Evolutionary conservation across 35 echinoderm and acorn worm genomes (phyloP).

Genomic region (Eucidaris tribuloides): DNA sequence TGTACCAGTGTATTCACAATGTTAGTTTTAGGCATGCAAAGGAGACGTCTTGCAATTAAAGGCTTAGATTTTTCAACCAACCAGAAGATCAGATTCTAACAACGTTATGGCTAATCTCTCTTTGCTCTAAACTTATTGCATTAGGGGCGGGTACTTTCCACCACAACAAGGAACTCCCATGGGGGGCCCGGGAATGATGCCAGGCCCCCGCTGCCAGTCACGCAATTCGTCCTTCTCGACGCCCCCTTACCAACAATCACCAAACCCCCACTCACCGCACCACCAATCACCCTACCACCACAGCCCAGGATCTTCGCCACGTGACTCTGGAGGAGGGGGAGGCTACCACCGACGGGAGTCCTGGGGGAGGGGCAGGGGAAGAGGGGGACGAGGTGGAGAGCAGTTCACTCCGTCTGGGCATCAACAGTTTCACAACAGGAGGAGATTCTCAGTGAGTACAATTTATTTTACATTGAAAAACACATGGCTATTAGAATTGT

Average conservation of each 20-base stretch:
- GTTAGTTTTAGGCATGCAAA: too few species aligned
- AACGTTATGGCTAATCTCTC: too few species aligned
- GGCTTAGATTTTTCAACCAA: too few species aligned
- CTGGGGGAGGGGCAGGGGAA: constrained; percentile 7
- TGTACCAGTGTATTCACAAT: too few species aligned
- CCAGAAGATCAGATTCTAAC: too few species aligned
- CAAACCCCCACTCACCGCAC: too few species aligned
- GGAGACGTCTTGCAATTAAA: too few species aligned
- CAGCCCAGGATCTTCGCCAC: constrained; percentile 8
- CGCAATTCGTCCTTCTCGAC: constrained; percentile 1
- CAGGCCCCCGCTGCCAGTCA: background rate
- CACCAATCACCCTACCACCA: constrained; percentile 16
- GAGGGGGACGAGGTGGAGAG: constrained; percentile 9
- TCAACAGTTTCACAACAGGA: constrained; percentile 22
- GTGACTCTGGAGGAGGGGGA: constrained; percentile 11
- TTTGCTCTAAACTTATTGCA: too few species aligned
- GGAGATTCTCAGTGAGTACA: constrained; percentile 9
- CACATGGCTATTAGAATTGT: too few species aligned
- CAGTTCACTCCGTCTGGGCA: background rate
- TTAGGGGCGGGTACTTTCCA: constrained; percentile 14
- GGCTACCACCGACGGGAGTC: background rate
- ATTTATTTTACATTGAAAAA: too few species aligned
- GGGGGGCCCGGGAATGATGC: background rate
- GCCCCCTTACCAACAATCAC: background rate
- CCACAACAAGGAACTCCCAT: background rate